A percentile compares a stretch with the other conserved stretches of the same genome.
Conservation (phyloP, 1,140 invertebrate genomes). For the Oreohelix idahoensis region DNA sequence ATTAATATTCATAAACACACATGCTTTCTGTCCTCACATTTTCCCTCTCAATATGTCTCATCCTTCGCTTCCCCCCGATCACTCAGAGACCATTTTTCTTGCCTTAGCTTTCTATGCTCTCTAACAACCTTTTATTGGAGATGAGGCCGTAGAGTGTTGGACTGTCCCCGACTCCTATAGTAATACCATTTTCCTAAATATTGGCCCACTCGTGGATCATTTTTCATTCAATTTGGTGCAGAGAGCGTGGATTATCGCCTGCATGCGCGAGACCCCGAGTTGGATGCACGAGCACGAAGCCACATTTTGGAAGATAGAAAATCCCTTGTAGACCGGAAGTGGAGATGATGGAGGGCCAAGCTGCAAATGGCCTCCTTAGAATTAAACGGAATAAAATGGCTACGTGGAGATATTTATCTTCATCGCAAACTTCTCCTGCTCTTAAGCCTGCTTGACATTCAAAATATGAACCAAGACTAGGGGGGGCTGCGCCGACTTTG, state of each 20-base stretch:
- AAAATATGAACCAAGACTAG: conserved; percentile 22
- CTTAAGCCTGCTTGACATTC: conserved; percentile 27
- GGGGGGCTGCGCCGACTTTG: neutral
- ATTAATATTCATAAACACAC: neutral
- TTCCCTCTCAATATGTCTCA: neutral
- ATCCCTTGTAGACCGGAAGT: conserved; percentile 32
- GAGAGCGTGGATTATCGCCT: conserved; percentile 20
- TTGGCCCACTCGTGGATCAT: conserved; percentile 11
- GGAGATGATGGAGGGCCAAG: conserved; percentile 27
- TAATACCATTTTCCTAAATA: conserved; percentile 19
- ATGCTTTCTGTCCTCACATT: neutral
- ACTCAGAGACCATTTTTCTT: neutral
- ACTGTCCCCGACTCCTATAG: neutral
- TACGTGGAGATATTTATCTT: conserved; percentile 22
- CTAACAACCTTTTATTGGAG: neutral
- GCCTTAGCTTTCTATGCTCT: neutral
- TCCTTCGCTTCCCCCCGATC: neutral
- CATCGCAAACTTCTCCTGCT: conserved; percentile 17
- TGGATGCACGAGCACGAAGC: conserved; percentile 20
- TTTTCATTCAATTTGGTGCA: conserved; percentile 26
- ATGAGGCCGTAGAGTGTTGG: neutral
- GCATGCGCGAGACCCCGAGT: conserved; percentile 12
- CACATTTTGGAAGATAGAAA: conserved; percentile 36
- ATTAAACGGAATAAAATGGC: conserved; percentile 18
- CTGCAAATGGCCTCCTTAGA: conserved; percentile 30